These are phyloP conservation scores for Synergus umbraculus DNA, from an alignment of 2,888 invertebrate species.

Conservation along the genomic window DNA sequence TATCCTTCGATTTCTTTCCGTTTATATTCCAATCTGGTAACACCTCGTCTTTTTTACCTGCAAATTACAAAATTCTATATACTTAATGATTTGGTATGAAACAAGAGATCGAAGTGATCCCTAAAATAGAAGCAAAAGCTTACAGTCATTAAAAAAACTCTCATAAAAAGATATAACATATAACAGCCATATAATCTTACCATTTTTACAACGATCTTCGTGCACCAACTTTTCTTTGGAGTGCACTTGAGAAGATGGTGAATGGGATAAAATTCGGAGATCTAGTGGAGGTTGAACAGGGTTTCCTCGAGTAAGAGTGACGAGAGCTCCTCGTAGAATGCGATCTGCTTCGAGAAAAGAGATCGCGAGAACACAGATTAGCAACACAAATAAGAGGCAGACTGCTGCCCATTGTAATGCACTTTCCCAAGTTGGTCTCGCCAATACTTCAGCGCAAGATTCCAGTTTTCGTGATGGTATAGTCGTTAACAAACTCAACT, in stretches of 20 bases:
- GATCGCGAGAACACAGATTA: conserved; percentile 83
- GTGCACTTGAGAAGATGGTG: conserved; percentile 71
- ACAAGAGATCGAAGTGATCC: too few species aligned
- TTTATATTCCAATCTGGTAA: conserved; percentile 71
- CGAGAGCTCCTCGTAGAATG: conserved; percentile 80
- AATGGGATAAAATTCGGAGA: conserved; percentile 79
- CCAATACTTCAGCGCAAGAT: conserved; percentile 83
- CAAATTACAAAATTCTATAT: not conserved
- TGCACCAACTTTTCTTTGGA: conserved; percentile 61
- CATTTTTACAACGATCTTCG: conserved; percentile 56
- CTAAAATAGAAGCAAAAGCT: too few species aligned
- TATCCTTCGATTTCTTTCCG: conserved; percentile 68
- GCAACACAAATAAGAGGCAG: conserved; percentile 81
- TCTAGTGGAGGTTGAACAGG: conserved; percentile 82
- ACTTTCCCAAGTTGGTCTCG: conserved; percentile 88
- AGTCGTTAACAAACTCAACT: conserved; percentile 75
- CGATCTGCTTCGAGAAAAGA: conserved; percentile 86
- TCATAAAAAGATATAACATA: too few species aligned
- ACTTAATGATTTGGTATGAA: not conserved
- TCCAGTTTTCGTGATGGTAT: conserved; percentile 83
- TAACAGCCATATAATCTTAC: not conserved
- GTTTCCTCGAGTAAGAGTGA: conserved; percentile 79
- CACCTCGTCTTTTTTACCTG: conserved; percentile 64
- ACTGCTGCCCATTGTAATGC: conserved; percentile 83
- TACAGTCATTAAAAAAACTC: too few species aligned